These are phyloP conservation scores for Sitobion miscanthi DNA, from an alignment of 1,140 invertebrate species.

Conservation along the genomic window DNA sequence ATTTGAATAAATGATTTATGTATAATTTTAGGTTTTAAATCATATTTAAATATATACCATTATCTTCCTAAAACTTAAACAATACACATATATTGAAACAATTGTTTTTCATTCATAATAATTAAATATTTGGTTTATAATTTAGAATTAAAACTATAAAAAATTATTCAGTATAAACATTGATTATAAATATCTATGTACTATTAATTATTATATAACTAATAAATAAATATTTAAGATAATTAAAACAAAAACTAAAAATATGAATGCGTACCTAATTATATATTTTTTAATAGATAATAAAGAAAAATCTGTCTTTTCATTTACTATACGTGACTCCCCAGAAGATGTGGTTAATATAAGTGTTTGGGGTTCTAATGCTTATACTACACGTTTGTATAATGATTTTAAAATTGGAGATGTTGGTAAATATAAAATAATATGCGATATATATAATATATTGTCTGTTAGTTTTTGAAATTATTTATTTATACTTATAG, in stretches of 20 bases:
- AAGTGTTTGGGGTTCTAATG: constrained; percentile 71
- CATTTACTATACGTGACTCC: constrained; percentile 74
- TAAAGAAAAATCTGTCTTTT: constrained; percentile 69
- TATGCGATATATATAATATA: background rate
- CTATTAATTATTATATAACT: background rate
- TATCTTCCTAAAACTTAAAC: background rate
- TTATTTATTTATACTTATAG: constrained; percentile 5
- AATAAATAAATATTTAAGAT: background rate
- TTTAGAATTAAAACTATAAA: background rate
- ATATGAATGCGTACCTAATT: background rate
- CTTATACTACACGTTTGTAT: constrained; percentile 67
- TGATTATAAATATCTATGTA: background rate
- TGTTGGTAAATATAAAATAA: constrained; percentile 65
- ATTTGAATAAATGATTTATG: too few species aligned
- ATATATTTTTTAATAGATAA: constrained; percentile 57
- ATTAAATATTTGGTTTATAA: background rate
- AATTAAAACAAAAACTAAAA: too few species aligned
- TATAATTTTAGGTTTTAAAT: background rate
- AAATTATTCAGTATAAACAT: background rate
- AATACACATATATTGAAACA: background rate
- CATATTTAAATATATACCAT: too few species aligned
- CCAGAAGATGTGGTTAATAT: constrained; percentile 73
- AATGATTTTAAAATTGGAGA: constrained; percentile 70
- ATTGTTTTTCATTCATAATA: background rate
- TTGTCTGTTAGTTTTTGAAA: background rate